phyloP scores from a whole-genome alignment of 2,888 invertebrate species.

The Drosophila ustulata region DNA sequence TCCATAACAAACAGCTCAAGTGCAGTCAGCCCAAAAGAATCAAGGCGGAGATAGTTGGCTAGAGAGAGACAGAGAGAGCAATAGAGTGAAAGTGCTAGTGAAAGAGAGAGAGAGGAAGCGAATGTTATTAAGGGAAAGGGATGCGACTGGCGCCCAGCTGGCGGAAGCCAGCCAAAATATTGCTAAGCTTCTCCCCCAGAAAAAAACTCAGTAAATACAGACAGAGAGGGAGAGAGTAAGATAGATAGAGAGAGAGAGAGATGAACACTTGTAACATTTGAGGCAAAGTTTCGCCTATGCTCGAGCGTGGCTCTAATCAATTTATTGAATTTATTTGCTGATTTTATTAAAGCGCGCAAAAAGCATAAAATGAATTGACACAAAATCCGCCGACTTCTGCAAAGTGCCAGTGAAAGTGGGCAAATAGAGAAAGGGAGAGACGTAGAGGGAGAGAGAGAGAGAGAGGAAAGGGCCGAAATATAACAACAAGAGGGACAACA shows the following conservation, averaged over 20 bases:
- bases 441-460: no score
- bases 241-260: not conserved
- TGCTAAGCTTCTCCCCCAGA: slow-evolving; percentile 19
- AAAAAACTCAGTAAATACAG: slow-evolving; percentile 32
- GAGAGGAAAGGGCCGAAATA: not conserved
- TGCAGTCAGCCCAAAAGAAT: slow-evolving; percentile 48
- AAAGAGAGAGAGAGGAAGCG: not conserved
- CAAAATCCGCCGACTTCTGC: slow-evolving; percentile 20
- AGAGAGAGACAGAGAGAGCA: not conserved
- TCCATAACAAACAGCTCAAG: slow-evolving; percentile 54
- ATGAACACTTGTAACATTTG: slow-evolving; percentile 62
- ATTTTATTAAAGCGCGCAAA: slow-evolving; percentile 73
- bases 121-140: slow-evolving; percentile 19
- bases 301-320: slow-evolving; percentile 60
- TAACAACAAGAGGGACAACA: slow-evolving; percentile 3
- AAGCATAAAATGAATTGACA: slow-evolving; percentile 54
- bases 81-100: not conserved
- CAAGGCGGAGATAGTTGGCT: slow-evolving; percentile 6
- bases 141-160: slow-evolving; percentile 67
- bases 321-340: slow-evolving; percentile 76
- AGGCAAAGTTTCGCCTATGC: slow-evolving; percentile 31
- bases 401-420: not conserved
- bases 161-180: slow-evolving; percentile 63
- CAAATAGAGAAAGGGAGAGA: no score
- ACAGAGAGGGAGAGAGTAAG: slow-evolving; percentile 13